Evolutionary conservation across 1,140 invertebrate genomes (phyloP).

Genomic region (Pachypeltis micranthus): DNA sequence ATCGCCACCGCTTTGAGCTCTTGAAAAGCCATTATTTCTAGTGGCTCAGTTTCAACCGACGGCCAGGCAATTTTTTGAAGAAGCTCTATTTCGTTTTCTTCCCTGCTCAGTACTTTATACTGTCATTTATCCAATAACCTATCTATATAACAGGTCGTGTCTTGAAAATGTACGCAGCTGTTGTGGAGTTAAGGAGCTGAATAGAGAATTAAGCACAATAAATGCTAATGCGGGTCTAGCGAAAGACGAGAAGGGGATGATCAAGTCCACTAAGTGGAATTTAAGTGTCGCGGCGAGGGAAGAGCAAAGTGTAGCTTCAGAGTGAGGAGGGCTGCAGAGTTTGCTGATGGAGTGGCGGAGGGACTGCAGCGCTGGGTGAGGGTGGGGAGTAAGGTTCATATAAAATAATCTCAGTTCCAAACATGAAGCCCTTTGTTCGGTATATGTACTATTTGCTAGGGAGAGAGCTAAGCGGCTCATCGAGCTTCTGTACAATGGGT

Average conservation of each 20-base stretch:
- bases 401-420: slow-evolving; percentile 14
- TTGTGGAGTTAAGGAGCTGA: too few species aligned
- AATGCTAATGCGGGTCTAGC: background rate
- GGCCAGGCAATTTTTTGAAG: too few species aligned
- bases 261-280: slow-evolving; percentile 3
- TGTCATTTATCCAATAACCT: too few species aligned
- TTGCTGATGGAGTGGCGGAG: too few species aligned
- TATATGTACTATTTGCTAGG: slow-evolving; percentile 1
- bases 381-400: background rate
- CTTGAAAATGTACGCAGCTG: too few species aligned
- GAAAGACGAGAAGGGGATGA: background rate
- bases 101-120: too few species aligned
- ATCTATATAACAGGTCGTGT: too few species aligned
- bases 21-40: too few species aligned
- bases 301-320: slow-evolving; percentile 3
- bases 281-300: background rate
- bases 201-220: slow-evolving; percentile 6
- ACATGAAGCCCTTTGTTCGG: slow-evolving; percentile 8
- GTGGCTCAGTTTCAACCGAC: too few species aligned
- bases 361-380: background rate
- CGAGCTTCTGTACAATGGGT: background rate
- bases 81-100: too few species aligned
- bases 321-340: background rate
- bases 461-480: slow-evolving; percentile 5
- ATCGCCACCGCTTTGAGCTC: too few species aligned